These are phyloP conservation scores for Papilio dardanus DNA, from an alignment of 1,140 invertebrate species.

Conservation along the genomic window DNA sequence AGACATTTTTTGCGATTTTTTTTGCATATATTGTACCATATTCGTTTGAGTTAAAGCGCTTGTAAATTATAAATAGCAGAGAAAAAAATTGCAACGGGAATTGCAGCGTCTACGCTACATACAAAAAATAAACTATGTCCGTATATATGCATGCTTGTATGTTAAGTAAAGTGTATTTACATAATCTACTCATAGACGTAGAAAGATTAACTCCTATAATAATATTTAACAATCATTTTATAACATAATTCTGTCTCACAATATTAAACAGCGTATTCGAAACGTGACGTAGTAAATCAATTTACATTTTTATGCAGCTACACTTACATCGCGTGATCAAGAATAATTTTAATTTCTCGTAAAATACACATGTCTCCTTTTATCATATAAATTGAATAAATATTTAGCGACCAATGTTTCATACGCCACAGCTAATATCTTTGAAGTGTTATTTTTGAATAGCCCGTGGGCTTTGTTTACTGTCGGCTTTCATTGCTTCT, in stretches of 20 bases:
- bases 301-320: slow-evolving; percentile 4
- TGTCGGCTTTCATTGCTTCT: background rate
- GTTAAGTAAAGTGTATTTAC: too few relatives aligned
- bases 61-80: too few relatives aligned
- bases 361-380: slow-evolving; percentile 28
- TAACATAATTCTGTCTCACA: background rate
- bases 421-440: slow-evolving; percentile 52
- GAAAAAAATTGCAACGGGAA: too few relatives aligned
- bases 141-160: too few relatives aligned
- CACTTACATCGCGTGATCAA: slow-evolving; percentile 15
- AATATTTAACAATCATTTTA: background rate
- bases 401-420: slow-evolving; percentile 37
- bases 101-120: too few relatives aligned
- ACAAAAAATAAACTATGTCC: too few relatives aligned
- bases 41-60: background rate
- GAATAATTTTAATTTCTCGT: slow-evolving; percentile 30
- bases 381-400: slow-evolving; percentile 36
- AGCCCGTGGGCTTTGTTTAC: slow-evolving; percentile 41
- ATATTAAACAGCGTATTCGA: background rate
- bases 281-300: background rate
- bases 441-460: slow-evolving; percentile 49
- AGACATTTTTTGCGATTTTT: background rate
- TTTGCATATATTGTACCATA: background rate
- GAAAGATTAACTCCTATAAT: too few relatives aligned
- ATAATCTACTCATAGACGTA: too few relatives aligned